Evolutionary conservation across 2,797 vertebrate genomes (phyloP).

Genomic region (Galagoides demidoff): DNA sequence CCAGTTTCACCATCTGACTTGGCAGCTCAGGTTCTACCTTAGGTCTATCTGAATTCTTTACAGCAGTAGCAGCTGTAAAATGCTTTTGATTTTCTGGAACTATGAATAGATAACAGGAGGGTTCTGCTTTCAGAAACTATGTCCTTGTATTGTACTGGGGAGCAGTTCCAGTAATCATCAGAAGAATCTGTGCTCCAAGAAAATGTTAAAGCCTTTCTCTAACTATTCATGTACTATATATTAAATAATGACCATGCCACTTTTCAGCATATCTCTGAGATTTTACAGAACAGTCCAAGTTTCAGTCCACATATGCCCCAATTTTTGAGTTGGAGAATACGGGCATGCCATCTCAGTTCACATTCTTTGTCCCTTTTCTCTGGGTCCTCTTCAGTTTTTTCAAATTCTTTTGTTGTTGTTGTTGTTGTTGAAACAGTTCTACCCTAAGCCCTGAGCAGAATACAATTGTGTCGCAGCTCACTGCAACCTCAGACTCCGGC

Average conservation of each 20-base stretch:
- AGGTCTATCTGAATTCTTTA: background rate
- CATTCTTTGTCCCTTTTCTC: background rate
- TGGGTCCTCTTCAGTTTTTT: constrained; percentile 27
- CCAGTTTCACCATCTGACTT: background rate
- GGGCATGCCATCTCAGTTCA: background rate
- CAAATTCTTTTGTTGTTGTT: background rate
- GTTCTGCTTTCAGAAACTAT: constrained; percentile 47
- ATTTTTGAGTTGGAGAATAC: constrained; percentile 20
- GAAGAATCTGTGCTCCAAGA: background rate
- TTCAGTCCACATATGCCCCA: constrained; percentile 11
- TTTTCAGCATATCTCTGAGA: background rate
- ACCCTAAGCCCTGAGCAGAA: background rate
- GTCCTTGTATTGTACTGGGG: background rate
- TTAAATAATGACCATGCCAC: background rate
- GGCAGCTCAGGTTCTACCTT: constrained; percentile 32
- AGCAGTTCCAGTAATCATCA: background rate
- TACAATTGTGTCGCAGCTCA: no score
- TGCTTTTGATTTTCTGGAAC: constrained; percentile 30
- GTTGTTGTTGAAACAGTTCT: background rate
- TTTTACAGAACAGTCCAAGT: constrained; percentile 34
- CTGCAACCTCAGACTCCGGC: no score
- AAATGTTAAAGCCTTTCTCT: constrained; percentile 34
- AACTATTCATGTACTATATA: background rate
- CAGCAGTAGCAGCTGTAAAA: background rate
- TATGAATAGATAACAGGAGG: background rate